Base-by-base conservation (phyloP, 2,113 vertebrate genomes). In the Macquaria australasica region DNA sequence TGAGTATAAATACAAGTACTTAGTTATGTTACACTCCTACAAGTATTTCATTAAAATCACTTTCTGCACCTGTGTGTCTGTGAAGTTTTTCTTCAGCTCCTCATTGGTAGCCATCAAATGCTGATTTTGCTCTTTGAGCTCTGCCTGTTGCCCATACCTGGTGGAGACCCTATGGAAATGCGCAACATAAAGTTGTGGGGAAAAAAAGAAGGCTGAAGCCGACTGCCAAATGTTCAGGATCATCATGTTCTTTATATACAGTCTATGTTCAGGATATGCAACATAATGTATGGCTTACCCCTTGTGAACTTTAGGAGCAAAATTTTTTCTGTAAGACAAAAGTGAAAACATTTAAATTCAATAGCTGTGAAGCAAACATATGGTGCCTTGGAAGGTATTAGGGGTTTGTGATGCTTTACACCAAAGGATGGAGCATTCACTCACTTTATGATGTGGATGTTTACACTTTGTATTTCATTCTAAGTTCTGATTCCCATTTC, bases 91-190 rank as follows among this genome's bases (percentile, higher is more conserved):
- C 60, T 94, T 91, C 62, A 96, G 91, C 69, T 95, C 92, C 79
- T 90, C 93, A 28, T 96, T 96, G 23, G 73, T 77, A 15, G 60
- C 73, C 21, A 80, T 62, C 86, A 96, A 82, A 69, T 91, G 80
- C 23, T 91, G 93, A 73, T 96, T 95, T 74, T 95, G 95, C 60
- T 95, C 94, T 71, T 85, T 93, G 1, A 95, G 85, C 50, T 95
- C 95, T 28, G 88, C 86, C 63, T 95, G 93, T 37, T 90, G 90
- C 3, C 93, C 95, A 41, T 92, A 91, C 82, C 94, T 93, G 20
- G 84, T 90, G 18, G 89, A 87, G 1, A 89, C 9, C 6, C 94
- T 95, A 11, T 7, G 20, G 31, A 78, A 70, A 76, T 1, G 18
- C 28, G 16, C 23, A 69, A 62, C 67, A 76, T 9, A 28, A 64